A percentile compares a stretch with the other conserved stretches of the same genome.
phyloP scores from a whole-genome alignment of 2,113 vertebrate genomes.

The Bagarius yarrelli region DNA sequence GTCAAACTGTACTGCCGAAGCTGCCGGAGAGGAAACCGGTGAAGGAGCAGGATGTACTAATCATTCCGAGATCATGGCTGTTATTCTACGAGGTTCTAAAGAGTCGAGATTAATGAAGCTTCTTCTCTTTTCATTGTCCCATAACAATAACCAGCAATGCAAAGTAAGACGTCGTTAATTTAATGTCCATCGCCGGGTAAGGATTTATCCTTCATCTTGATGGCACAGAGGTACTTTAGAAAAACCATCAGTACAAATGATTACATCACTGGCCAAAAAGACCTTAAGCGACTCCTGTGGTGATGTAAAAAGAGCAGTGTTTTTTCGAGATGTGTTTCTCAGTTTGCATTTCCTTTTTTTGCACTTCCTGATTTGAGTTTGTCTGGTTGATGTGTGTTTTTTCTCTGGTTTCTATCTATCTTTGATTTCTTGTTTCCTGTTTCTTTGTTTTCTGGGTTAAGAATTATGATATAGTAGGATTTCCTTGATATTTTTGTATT shows the following conservation, averaged over 20 bases:
- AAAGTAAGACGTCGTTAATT: background rate
- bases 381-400: background rate
- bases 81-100: background rate
- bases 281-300: background rate
- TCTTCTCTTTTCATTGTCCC: background rate
- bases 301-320: conserved; percentile 7
- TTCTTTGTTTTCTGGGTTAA: background rate
- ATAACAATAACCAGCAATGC: conserved; percentile 10
- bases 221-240: background rate
- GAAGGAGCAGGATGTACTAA: conserved; percentile 1
- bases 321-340: background rate
- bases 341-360: too few species aligned
- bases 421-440: background rate
- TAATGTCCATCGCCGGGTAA: background rate
- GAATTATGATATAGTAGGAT: too few species aligned
- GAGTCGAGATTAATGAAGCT: conserved; percentile 5
- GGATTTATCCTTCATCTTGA: background rate
- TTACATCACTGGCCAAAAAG: background rate
- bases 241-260: conserved; percentile 8
- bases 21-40: background rate
- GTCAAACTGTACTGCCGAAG: background rate
- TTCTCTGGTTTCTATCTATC: background rate
- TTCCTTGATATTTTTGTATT: too few species aligned
- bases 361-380: background rate
- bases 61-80: background rate